phyloP scores from a whole-genome alignment of 2,797 vertebrate species.

The Aulostomus chinensis region DNA sequence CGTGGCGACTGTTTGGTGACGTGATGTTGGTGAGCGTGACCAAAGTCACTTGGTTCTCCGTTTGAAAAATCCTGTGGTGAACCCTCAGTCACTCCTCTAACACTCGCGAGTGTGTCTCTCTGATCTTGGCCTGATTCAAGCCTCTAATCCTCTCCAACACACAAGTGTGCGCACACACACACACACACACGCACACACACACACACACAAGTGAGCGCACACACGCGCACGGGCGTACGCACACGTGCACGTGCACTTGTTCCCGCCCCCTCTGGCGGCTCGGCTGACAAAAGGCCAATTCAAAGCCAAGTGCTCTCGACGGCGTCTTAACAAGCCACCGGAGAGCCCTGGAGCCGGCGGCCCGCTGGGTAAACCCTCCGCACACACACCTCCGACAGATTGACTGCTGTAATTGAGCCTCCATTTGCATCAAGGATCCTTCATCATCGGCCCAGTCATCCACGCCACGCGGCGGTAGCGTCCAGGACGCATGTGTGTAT shows the following conservation, averaged over 20 bases:
- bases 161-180: slow-evolving; percentile 5
- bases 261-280: slow-evolving; percentile 62
- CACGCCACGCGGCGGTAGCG: slow-evolving; percentile 12
- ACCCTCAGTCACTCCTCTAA: not conserved
- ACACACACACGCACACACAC: slow-evolving; percentile 6
- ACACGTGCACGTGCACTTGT: too few relatives aligned
- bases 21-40: not conserved
- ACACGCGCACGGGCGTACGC: slow-evolving; percentile 9
- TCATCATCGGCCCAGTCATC: slow-evolving; percentile 69
- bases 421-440: slow-evolving; percentile 89
- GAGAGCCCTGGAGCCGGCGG: slow-evolving; percentile 90
- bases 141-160: slow-evolving; percentile 1
- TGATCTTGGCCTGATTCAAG: not conserved
- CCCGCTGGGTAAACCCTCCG: slow-evolving; percentile 81
- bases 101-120: not conserved
- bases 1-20: too few relatives aligned
- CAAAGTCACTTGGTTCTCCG: too few relatives aligned
- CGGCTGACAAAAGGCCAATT: slow-evolving; percentile 96
- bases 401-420: slow-evolving; percentile 95
- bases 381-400: slow-evolving; percentile 83
- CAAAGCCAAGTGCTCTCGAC: slow-evolving; percentile 97
- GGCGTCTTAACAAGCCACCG: slow-evolving; percentile 97
- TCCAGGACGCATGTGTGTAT: slow-evolving; percentile 47
- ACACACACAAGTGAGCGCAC: not conserved
- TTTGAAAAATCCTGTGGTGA: too few relatives aligned